Base-by-base conservation (phyloP, 53 echinoderm and acorn worm genomes). In the Crossaster papposus region DNA sequence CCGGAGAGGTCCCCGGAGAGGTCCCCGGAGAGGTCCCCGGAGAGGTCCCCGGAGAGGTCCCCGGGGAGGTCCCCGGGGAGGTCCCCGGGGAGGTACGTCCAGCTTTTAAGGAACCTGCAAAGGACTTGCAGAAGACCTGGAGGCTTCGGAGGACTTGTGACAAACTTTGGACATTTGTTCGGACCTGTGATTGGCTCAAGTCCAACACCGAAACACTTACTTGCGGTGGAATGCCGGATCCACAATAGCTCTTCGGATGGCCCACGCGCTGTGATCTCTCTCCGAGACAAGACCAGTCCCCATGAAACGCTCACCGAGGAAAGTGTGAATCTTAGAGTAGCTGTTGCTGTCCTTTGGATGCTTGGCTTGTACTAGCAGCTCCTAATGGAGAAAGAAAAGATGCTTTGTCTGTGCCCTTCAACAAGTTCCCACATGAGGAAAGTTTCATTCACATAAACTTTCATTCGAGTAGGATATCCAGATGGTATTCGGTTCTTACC, bases 221-320 rank as follows among this genome's bases (percentile, higher is more conserved):
- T 76, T 90, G 63, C 90, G 72, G 65, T 90, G 82, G 77, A 90
- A 90, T 58, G 83, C 90, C 1, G 90, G 90, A 30, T 90, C 90
- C 18, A 82, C 75, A 4, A 90, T 74, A 2, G 82, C 81, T 73
- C 90, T 58, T 63, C 77, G 83, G 13, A 82, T 20, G 1, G 77
- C 64, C 90, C 90, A 90, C 35, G 36, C 12, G 18, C 76, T 64
- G 26, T 90, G 90, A 28, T 90, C 77, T 14, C 50, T 62, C 51
- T 90, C 83, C 10, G 34, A 75, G 22, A 90, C 76, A 13, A 90
- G 50, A 38, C 90, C 77, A 37, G 15, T n/a, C 23, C 90, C 90
- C 90, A 90, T 82, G 34, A 83, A 83, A 12, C 24, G 30, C 36
- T 81, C 34, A 2, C 90, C 90, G 11, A 71, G 51, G 24, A 90